phyloP scores from a whole-genome alignment of 2,113 vertebrate genomes.

The Turnix velox region DNA sequence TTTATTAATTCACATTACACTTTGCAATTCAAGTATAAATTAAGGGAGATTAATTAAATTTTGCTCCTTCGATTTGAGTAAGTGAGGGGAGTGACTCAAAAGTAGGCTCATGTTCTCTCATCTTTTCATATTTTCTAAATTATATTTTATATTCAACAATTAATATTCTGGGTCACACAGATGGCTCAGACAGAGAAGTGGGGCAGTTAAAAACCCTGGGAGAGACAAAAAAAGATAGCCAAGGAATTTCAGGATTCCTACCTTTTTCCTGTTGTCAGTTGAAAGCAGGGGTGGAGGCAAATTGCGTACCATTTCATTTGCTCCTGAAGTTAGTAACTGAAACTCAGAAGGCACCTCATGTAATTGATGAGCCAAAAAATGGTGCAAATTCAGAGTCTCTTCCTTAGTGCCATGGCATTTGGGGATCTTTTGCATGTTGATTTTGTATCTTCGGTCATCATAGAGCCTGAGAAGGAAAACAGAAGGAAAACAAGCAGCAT shows the following conservation, averaged over 20 bases:
- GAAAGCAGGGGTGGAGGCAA: neutral
- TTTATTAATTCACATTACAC: neutral
- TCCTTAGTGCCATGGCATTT: neutral
- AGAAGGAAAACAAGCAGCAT: neutral
- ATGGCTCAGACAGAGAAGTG: conserved; percentile 1
- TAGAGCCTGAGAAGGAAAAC: neutral
- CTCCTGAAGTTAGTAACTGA: neutral
- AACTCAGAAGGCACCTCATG: neutral
- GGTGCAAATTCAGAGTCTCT: neutral
- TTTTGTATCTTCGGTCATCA: neutral
- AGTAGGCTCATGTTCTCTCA: neutral
- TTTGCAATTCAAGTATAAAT: neutral
- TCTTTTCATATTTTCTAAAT: neutral
- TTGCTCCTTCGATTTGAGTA: neutral
- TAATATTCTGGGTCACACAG: neutral
- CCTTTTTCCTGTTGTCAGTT: neutral
- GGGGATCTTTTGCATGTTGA: neutral
- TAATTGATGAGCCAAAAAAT: neutral
- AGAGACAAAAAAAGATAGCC: neutral
- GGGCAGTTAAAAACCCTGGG: neutral
- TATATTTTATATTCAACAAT: neutral
- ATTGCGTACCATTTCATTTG: neutral
- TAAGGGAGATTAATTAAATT: neutral
- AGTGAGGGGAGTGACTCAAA: neutral
- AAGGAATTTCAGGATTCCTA: neutral